These are phyloP conservation scores for Sinonovacula constricta DNA, from an alignment of 1,140 invertebrate genomes.

Conservation along the genomic window DNA sequence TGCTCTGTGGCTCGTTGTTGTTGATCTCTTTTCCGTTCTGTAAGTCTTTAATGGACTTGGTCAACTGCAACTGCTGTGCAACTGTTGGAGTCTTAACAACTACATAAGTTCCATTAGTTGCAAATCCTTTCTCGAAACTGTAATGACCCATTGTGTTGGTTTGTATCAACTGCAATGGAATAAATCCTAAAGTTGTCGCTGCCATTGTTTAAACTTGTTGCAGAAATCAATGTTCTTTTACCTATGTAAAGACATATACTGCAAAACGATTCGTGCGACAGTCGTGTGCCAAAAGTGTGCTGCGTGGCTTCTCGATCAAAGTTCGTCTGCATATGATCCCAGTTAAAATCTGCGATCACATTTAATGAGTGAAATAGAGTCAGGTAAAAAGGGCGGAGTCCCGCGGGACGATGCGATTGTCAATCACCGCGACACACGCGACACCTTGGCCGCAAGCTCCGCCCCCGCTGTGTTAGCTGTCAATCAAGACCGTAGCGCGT, in stretches of 20 bases:
- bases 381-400: constrained; percentile 35
- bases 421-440: constrained; percentile 53
- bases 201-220: constrained; percentile 45
- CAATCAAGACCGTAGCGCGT: constrained; percentile 18
- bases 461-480: constrained; percentile 8
- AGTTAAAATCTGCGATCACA: constrained; percentile 24
- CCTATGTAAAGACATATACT: too few relatives aligned
- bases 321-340: constrained; percentile 37
- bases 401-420: constrained; percentile 35
- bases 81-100: constrained; percentile 69
- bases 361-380: constrained; percentile 52
- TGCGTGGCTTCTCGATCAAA: constrained; percentile 23
- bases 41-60: constrained; percentile 65
- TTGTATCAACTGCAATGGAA: constrained; percentile 57
- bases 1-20: constrained; percentile 32
- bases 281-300: constrained; percentile 49
- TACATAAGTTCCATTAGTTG: constrained; percentile 66
- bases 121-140: constrained; percentile 43
- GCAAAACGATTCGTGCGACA: constrained; percentile 41
- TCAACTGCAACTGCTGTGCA: constrained; percentile 69
- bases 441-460: constrained; percentile 19
- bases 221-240: too few relatives aligned
- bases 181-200: constrained; percentile 61
- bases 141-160: constrained; percentile 36
- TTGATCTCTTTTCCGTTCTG: constrained; percentile 49